Conservation (phyloP, 2,113 vertebrate genomes). For the Xiphophorus maculatus region DNA sequence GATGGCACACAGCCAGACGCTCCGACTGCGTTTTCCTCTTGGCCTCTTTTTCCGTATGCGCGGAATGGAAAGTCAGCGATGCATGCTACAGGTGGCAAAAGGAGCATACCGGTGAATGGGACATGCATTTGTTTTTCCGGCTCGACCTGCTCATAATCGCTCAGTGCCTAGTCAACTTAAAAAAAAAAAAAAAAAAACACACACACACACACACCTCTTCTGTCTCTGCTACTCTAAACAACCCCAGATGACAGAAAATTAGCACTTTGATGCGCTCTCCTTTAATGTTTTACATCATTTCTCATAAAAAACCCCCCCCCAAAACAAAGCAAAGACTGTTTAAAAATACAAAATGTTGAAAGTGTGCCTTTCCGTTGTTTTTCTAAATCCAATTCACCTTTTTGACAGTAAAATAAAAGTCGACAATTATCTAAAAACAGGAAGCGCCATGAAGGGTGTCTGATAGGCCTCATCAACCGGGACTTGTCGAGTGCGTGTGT, state of each 20-base stretch:
- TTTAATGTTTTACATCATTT: background rate
- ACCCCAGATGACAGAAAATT: background rate
- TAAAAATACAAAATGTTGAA: background rate
- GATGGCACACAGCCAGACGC: slow-evolving; percentile 59
- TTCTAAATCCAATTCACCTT: background rate
- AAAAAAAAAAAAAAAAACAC: slow-evolving; percentile 7
- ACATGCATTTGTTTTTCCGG: slow-evolving; percentile 58
- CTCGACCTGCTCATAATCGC: slow-evolving; percentile 49
- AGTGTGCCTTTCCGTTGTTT: background rate
- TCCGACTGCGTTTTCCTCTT: slow-evolving; percentile 49
- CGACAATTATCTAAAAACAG: background rate
- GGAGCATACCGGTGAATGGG: slow-evolving; percentile 53
- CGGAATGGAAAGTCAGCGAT: slow-evolving; percentile 59
- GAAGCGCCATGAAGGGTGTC: background rate
- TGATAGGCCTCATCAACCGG: too few species aligned
- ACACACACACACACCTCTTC: background rate
- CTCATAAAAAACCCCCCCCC: too few species aligned
- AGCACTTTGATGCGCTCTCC: background rate
- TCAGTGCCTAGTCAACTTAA: slow-evolving; percentile 20
- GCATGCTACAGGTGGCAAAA: slow-evolving; percentile 71
- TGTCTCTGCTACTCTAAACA: slow-evolving; percentile 38
- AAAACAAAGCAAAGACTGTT: background rate
- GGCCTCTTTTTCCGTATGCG: slow-evolving; percentile 32
- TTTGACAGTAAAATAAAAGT: background rate
- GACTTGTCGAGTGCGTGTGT: too few species aligned